Percentiles rank a stretch among this genome's conserved stretches.
These are phyloP conservation scores for Allacma fusca DNA, from an alignment of 2,888 invertebrate species.

Conservation along the genomic window DNA sequence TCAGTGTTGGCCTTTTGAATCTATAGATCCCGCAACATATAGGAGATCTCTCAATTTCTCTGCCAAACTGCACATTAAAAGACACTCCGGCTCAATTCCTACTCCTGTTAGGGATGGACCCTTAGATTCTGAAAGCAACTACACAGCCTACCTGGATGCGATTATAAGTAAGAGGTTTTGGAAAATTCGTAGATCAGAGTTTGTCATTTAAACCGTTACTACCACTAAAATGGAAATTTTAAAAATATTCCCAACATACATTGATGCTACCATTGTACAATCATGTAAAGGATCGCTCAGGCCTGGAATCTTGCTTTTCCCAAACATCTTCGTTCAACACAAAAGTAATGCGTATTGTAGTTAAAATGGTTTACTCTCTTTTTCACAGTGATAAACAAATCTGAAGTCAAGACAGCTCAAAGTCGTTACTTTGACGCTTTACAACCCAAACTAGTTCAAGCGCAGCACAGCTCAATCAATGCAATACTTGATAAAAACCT, in stretches of 20 bases:
- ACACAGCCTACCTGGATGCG: conserved; percentile 85
- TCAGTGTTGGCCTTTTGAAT: conserved; percentile 50
- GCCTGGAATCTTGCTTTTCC: too few species aligned
- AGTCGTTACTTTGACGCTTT: conserved; percentile 71
- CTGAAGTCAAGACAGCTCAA: conserved; percentile 71
- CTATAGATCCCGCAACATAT: conserved; percentile 47
- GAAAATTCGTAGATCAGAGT: too few species aligned
- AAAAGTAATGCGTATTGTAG: neutral
- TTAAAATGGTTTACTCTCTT: neutral
- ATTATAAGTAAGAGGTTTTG: conserved; percentile 64
- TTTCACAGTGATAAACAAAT: conserved; percentile 67
- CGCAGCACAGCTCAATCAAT: conserved; percentile 29
- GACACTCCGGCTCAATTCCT: conserved; percentile 50
- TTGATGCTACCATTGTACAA: too few species aligned
- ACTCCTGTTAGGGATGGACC: conserved; percentile 73
- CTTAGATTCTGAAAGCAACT: conserved; percentile 79
- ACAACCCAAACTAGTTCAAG: conserved; percentile 35
- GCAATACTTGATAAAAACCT: conserved; percentile 54
- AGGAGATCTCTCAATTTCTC: conserved; percentile 50
- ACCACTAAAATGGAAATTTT: too few species aligned
- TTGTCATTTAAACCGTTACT: too few species aligned
- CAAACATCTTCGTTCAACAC: too few species aligned
- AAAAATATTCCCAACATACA: too few species aligned
- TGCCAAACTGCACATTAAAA: conserved; percentile 53
- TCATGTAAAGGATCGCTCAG: too few species aligned